phyloP scores from a whole-genome alignment of 2,888 invertebrate species.

The Cybosia mesomella region DNA sequence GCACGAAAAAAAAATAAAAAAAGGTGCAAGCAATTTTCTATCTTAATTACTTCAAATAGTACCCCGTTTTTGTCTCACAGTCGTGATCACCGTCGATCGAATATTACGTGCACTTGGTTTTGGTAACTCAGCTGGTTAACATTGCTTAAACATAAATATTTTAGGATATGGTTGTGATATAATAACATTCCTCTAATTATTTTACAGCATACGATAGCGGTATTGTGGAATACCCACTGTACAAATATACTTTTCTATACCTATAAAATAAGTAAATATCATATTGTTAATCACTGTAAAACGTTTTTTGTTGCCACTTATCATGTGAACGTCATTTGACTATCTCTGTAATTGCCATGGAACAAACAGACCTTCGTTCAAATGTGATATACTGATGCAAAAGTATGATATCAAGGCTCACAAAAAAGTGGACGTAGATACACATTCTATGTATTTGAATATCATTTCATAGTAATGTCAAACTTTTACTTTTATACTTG shows the following conservation, averaged over 20 bases:
- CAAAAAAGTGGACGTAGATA: background rate
- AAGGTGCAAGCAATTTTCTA: too few species aligned
- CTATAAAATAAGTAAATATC: constrained; percentile 1
- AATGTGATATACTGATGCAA: background rate
- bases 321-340: background rate
- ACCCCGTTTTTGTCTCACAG: too few species aligned
- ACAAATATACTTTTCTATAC: background rate
- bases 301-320: background rate
- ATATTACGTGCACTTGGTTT: too few species aligned
- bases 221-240: background rate
- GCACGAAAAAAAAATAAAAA: too few species aligned
- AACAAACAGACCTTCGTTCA: background rate
- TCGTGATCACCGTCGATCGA: too few species aligned
- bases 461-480: too few species aligned
- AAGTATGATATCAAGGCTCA: background rate
- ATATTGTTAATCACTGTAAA: constrained; percentile 1
- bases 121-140: too few species aligned
- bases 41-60: too few species aligned
- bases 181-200: background rate
- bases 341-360: background rate
- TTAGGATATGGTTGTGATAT: too few species aligned
- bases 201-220: background rate
- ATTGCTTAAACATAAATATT: too few species aligned
- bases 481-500: too few species aligned
- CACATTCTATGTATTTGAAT: background rate